Evolutionary conservation across 2,888 invertebrate species (phyloP), one percentile per base, ranked within the genome.

Genomic region (Chrysina gloriosa): DNA sequence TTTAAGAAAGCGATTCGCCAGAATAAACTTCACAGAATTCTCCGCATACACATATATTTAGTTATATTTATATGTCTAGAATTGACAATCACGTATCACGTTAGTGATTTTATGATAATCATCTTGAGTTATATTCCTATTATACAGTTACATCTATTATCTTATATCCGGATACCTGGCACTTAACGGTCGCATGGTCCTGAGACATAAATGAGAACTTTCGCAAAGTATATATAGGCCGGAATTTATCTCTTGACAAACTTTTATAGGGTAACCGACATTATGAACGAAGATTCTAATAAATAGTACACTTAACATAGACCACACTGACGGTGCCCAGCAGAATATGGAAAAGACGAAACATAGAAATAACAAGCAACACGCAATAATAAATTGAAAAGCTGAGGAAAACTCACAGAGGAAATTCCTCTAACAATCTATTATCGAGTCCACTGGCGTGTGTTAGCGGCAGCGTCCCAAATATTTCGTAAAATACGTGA

Each of bases 341-440:
- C 21, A 5, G 27, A 2, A 27, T 23, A 23, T 11, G 25, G 25
- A 25, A 48, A 23, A 19, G 25, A 48, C 9, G 7, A 29, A 14
- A 29, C 31, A 29, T 6, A 52, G 31, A 29, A 29, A 29, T 14
- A 16, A 29, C 50, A 14, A 14, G 9, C 16, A 36, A 21, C 54
- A 54, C 36, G 54, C 34, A 34, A 36, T 54, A 54, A 54, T 54
- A 54, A 54, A 54, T 54, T 19, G 54, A 36, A 54, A 54, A 25
- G 14, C 16, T 42, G 25, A 21, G 16, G 21, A 9, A 16, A 42
- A 21, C 23, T 6, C 9, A 5, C 31, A 9, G 16, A 31, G 31
- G 16, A 52, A 52, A 52, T 52, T 52, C 52, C 52, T 31, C 27
- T 31, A 52, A 31, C 52, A 52, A 52, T 52, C 31, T 52, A 52